phyloP scores from a whole-genome alignment of 2,797 vertebrate species.

The Danio kyathit region DNA sequence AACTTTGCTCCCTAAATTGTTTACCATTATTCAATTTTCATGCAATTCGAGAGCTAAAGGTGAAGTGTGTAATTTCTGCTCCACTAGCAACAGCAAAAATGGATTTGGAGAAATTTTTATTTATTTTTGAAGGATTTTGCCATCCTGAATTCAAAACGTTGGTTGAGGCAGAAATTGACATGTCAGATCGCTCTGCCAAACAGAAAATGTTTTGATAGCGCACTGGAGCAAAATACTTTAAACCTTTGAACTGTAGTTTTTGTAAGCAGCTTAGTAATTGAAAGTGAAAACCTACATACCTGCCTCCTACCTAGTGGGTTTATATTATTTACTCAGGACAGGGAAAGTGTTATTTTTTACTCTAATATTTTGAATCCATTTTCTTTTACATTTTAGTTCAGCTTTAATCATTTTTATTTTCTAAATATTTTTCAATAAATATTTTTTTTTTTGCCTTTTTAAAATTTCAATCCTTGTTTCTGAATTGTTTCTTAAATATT shows the following conservation, averaged over 20 bases:
- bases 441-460: no score
- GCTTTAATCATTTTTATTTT: no score
- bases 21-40: neutral
- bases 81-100: slow-evolving; percentile 1
- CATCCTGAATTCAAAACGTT: neutral
- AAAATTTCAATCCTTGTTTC: no score
- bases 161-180: neutral
- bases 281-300: neutral
- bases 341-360: no score
- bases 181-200: neutral
- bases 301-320: neutral
- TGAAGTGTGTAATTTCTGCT: neutral
- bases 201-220: neutral
- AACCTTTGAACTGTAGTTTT: neutral
- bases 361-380: no score
- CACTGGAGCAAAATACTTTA: neutral
- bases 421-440: no score
- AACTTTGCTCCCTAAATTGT: neutral
- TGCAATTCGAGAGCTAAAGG: neutral
- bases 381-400: no score
- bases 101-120: slow-evolving; percentile 24
- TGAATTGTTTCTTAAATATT: no score
- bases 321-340: no score
- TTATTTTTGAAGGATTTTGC: neutral
- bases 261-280: neutral